These are phyloP conservation scores for Melieria omissa DNA, from an alignment of 2,888 invertebrate species.

Conservation along the genomic window DNA sequence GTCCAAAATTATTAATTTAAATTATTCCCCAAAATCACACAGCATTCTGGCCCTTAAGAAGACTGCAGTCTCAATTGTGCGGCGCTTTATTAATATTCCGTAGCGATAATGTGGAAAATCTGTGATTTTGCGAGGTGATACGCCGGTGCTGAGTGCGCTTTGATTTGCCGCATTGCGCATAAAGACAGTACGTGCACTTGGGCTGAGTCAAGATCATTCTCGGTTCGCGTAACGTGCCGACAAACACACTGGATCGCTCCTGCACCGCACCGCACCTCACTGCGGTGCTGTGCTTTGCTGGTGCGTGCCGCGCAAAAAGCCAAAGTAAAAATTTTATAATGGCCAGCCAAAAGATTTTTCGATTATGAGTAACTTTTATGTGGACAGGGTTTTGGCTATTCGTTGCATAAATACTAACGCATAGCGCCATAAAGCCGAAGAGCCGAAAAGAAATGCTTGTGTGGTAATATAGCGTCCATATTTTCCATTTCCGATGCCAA, in stretches of 20 bases:
- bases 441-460: conserved; percentile 12
- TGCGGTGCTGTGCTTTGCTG: background rate
- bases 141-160: conserved; percentile 3
- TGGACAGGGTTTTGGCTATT: background rate
- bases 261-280: background rate
- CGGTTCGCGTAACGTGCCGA: background rate
- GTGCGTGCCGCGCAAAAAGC: background rate
- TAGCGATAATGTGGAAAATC: conserved; percentile 21
- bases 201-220: no score
- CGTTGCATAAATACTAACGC: no score
- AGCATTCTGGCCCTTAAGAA: no score
- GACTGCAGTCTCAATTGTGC: no score
- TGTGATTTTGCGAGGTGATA: conserved; percentile 22
- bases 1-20: no score
- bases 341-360: conserved; percentile 1
- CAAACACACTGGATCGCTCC: no score
- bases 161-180: conserved; percentile 24
- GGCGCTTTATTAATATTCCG: conserved; percentile 28
- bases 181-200: background rate
- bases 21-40: no score
- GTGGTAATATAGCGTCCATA: conserved; percentile 31
- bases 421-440: conserved; percentile 9
- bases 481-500: conserved; percentile 55
- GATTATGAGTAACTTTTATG: conserved; percentile 2
- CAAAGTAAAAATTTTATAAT: background rate